Percentiles rank a stretch among this genome's conserved stretches.
These are phyloP conservation scores for Lasioglossum albipes DNA, from an alignment of 1,140 invertebrate genomes.

Conservation along the genomic window DNA sequence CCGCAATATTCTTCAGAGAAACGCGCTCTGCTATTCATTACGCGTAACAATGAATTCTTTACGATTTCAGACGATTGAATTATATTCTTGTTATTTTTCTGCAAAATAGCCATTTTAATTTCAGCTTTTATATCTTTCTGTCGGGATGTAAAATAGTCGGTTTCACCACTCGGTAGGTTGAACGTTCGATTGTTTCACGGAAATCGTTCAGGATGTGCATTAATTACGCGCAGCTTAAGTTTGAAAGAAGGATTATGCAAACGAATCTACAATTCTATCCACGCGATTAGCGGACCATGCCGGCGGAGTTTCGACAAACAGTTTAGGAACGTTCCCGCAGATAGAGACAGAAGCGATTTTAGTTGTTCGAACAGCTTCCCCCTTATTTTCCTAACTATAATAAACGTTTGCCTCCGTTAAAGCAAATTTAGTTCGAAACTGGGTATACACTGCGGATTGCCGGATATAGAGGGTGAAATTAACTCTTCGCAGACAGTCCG, in stretches of 20 bases:
- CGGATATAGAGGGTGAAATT: not conserved
- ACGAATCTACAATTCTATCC: not conserved
- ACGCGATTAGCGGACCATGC: not conserved
- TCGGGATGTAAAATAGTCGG: too few relatives aligned
- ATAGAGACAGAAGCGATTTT: not conserved
- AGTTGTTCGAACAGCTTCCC: not conserved
- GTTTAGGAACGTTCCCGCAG: not conserved
- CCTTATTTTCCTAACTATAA: not conserved
- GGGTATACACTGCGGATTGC: not conserved
- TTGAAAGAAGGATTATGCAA: not conserved
- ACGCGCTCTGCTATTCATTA: too few relatives aligned
- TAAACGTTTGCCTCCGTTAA: constrained; percentile 2
- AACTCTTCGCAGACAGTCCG: not conserved
- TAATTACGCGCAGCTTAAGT: not conserved
- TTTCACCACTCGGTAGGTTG: too few relatives aligned
- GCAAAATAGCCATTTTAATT: too few relatives aligned
- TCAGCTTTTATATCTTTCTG: too few relatives aligned
- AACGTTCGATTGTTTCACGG: too few relatives aligned
- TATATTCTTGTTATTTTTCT: too few relatives aligned
- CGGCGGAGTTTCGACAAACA: constrained; percentile 1
- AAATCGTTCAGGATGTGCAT: too few relatives aligned
- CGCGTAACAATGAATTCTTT: too few relatives aligned
- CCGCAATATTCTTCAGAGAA: too few relatives aligned
- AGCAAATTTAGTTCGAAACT: constrained; percentile 6
- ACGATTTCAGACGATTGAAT: too few relatives aligned